phyloP scores from a whole-genome alignment of 2,797 vertebrate species.

The Sebastes matsubarae region DNA sequence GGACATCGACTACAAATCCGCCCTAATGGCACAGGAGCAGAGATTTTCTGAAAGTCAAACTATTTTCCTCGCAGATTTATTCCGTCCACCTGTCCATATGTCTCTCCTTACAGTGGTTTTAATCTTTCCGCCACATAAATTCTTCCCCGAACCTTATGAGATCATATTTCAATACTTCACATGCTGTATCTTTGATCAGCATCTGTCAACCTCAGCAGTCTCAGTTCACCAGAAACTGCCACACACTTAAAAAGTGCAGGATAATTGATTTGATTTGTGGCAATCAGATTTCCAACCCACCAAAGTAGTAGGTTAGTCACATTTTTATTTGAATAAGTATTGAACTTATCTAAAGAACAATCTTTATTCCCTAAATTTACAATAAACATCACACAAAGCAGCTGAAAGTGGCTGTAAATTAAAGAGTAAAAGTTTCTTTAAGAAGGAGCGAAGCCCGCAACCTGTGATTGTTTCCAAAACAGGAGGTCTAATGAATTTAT shows the following conservation, averaged over 20 bases:
- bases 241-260: neutral
- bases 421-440: neutral
- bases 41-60: conserved; percentile 22
- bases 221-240: conserved; percentile 3
- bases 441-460: neutral
- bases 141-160: conserved; percentile 36
- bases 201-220: conserved; percentile 13
- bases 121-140: conserved; percentile 58
- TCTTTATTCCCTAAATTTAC: neutral
- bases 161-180: conserved; percentile 50
- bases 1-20: conserved; percentile 15
- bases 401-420: neutral
- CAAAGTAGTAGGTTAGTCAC: neutral
- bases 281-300: neutral
- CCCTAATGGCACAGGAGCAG: neutral
- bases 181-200: conserved; percentile 47
- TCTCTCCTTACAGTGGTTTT: conserved; percentile 58
- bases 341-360: neutral
- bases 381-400: neutral
- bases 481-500: neutral
- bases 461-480: neutral
- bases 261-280: conserved; percentile 13
- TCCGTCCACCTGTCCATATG: conserved; percentile 65
- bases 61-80: conserved; percentile 45
- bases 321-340: neutral